Conservation (phyloP, 2,888 invertebrate genomes). For the Platycheirus rosarum region DNA sequence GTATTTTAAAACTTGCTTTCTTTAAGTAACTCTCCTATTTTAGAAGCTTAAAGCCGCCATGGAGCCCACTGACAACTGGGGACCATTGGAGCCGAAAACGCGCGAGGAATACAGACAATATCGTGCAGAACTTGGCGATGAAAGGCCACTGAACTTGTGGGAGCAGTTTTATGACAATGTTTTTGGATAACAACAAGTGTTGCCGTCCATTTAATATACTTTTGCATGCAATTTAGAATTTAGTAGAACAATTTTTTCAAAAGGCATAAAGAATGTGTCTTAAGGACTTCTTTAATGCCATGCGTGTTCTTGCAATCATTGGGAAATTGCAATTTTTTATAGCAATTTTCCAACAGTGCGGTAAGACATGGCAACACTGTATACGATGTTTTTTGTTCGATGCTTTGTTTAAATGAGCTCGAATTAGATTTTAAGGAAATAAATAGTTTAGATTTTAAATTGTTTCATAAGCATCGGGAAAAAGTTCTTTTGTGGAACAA, state of each 20-base stretch:
- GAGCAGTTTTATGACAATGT: conserved; percentile 78
- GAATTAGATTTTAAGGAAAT: conserved; percentile 23
- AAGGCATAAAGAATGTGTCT: conserved; percentile 7
- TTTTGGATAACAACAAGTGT: conserved; percentile 76
- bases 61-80: conserved; percentile 79
- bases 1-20: background rate
- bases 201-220: conserved; percentile 3
- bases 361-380: conserved; percentile 11
- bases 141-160: conserved; percentile 59
- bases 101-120: conserved; percentile 83
- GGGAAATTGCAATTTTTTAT: conserved; percentile 9
- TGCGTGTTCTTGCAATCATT: background rate
- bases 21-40: background rate
- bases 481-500: too few species aligned
- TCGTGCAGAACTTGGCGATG: conserved; percentile 52
- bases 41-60: conserved; percentile 80
- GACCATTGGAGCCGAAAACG: conserved; percentile 79
- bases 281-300: background rate
- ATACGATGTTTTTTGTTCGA: conserved; percentile 24
- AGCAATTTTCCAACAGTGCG: conserved; percentile 21
- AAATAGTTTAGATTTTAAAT: conserved; percentile 22
- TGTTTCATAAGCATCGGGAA: background rate
- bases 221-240: conserved; percentile 29
- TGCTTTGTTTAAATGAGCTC: background rate
- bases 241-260: conserved; percentile 20